A percentile compares a stretch with the other conserved stretches of the same genome.
Evolutionary conservation across 2,888 invertebrate genomes (phyloP).

Genomic region (Drosophila phalerata): DNA sequence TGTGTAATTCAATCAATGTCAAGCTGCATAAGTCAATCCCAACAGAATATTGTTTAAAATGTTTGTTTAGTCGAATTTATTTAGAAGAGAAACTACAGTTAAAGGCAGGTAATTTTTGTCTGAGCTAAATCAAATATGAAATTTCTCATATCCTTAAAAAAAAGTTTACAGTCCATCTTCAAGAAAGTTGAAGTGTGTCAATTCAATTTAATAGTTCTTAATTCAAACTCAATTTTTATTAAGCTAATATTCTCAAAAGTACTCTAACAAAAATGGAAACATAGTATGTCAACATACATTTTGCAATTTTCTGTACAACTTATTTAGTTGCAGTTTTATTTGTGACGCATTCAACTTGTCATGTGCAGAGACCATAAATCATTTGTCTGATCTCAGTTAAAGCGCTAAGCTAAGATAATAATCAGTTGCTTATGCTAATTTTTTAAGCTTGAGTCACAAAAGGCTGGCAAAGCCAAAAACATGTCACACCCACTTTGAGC

Average conservation of each 20-base stretch:
- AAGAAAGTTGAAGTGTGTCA: too few species aligned
- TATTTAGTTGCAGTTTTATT: not conserved
- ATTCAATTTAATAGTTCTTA: too few species aligned
- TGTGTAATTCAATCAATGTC: conserved; percentile 23
- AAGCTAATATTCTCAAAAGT: too few species aligned
- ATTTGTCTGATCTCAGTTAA: conserved; percentile 5
- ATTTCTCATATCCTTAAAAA: too few species aligned
- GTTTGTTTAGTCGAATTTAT: not conserved
- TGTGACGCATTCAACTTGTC: conserved; percentile 3
- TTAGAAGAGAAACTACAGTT: not conserved
- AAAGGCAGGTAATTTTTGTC: not conserved
- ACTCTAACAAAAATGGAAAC: too few species aligned
- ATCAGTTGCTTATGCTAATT: conserved; percentile 71
- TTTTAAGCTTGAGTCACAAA: conserved; percentile 52
- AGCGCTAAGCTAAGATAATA: conserved; percentile 41
- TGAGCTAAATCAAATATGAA: too few species aligned
- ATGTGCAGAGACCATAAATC: conserved; percentile 4
- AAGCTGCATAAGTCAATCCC: conserved; percentile 27
- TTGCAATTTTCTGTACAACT: too few species aligned
- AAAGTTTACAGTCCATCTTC: too few species aligned
- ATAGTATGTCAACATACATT: too few species aligned
- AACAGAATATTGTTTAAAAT: not conserved
- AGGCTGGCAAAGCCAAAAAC: conserved; percentile 13
- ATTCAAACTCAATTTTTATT: too few species aligned
- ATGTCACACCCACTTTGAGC: conserved; percentile 36